Evolutionary conservation across 2,797 vertebrate species (phyloP).

Genomic region (Rachycentron canadum): DNA sequence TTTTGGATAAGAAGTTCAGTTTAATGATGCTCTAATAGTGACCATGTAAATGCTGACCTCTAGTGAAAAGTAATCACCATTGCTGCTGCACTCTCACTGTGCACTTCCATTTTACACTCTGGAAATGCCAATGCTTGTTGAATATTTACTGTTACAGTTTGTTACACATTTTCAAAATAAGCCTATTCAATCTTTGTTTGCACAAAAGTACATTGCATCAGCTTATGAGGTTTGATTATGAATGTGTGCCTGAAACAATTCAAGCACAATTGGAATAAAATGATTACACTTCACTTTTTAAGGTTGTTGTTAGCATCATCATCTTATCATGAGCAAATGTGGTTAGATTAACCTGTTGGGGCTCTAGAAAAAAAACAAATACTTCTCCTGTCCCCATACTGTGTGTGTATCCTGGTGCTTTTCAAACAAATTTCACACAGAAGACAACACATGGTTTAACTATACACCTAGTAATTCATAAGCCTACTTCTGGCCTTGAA

Average conservation of each 20-base stretch:
- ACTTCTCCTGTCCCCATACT: neutral
- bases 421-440: neutral
- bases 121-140: neutral
- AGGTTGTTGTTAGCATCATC: neutral
- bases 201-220: neutral
- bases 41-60: constrained; percentile 55
- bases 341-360: neutral
- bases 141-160: neutral
- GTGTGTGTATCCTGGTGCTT: neutral
- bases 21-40: neutral
- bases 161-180: neutral
- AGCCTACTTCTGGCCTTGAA: neutral
- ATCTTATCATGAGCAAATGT: neutral
- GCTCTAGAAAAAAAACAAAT: neutral
- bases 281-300: no score
- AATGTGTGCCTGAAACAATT: neutral
- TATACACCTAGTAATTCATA: neutral
- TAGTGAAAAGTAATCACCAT: constrained; percentile 39
- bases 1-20: neutral
- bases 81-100: neutral
- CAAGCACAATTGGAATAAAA: neutral
- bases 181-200: neutral
- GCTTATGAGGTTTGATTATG: neutral
- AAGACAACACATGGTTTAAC: neutral
- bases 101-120: neutral